Conservation (phyloP, 2,797 vertebrate genomes). For the Buceros bicornis region DNA sequence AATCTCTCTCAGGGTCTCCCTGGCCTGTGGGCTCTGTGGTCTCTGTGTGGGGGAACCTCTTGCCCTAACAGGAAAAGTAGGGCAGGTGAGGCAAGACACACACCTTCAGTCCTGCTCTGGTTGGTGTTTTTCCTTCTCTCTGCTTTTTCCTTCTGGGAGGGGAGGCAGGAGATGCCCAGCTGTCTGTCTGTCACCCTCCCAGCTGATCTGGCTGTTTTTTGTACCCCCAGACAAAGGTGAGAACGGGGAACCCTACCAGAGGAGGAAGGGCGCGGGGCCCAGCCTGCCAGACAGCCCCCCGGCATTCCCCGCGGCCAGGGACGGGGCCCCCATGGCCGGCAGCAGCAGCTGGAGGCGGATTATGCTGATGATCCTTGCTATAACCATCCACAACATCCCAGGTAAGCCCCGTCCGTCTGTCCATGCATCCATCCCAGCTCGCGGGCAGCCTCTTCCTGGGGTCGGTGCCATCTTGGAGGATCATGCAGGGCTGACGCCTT, state of each 20-base stretch:
- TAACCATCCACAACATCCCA: slow-evolving; percentile 97
- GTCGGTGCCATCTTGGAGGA: fast-evolving
- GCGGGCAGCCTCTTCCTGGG: background rate
- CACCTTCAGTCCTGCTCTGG: background rate
- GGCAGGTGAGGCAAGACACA: fast-evolving
- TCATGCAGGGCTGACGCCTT: fast-evolving
- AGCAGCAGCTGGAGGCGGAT: slow-evolving; percentile 91
- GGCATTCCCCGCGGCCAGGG: slow-evolving; percentile 18
- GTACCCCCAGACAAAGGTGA: slow-evolving; percentile 87
- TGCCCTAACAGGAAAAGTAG: fast-evolving
- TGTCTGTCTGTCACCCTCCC: background rate
- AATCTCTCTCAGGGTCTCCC: background rate
- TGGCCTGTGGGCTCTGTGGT: fast-evolving
- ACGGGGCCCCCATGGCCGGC: fast-evolving
- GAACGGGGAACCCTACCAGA: slow-evolving; percentile 91
- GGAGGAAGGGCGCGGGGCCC: slow-evolving; percentile 75
- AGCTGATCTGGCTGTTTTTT: background rate
- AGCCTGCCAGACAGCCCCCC: slow-evolving; percentile 46
- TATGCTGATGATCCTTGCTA: slow-evolving; percentile 91
- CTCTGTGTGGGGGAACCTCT: fast-evolving
- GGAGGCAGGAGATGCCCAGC: background rate
- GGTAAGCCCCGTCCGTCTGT: slow-evolving; percentile 77
- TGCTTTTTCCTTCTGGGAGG: background rate
- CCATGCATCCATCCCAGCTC: fast-evolving
- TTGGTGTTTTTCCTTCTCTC: background rate